A percentile compares a stretch with the other conserved stretches of the same genome.
These are phyloP conservation scores for Plagodis pulveraria DNA, from an alignment of 2,888 invertebrate species.

Conservation along the genomic window DNA sequence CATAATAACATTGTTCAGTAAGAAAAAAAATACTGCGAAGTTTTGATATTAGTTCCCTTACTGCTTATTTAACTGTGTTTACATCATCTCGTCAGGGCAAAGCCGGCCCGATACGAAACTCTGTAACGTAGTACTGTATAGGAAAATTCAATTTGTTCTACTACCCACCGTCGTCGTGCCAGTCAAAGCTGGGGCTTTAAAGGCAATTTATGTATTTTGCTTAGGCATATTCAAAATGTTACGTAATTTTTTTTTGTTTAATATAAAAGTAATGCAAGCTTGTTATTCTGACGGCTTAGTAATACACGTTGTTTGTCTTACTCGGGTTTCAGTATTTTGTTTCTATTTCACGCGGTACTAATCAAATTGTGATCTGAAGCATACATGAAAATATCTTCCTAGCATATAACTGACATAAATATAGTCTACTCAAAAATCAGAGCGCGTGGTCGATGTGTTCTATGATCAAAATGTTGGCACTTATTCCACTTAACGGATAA, in stretches of 20 bases:
- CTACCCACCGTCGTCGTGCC: constrained; percentile 45
- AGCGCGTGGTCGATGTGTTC: too few species aligned
- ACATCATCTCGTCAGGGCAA: constrained; percentile 3
- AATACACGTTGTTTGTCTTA: background rate
- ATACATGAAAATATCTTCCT: too few species aligned
- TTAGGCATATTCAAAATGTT: constrained; percentile 32
- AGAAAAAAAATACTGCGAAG: too few species aligned
- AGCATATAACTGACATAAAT: too few species aligned
- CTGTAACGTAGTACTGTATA: constrained; percentile 36
- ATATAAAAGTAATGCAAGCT: constrained; percentile 14
- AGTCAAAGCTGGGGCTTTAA: constrained; percentile 59
- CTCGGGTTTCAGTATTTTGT: too few species aligned
- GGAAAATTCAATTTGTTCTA: constrained; percentile 63
- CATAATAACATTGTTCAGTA: too few species aligned
- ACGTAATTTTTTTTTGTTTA: constrained; percentile 19
- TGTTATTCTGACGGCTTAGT: constrained; percentile 7
- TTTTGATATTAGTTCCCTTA: too few species aligned
- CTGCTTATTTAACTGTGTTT: background rate
- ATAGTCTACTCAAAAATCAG: too few species aligned
- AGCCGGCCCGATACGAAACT: constrained; percentile 21
- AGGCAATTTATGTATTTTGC: constrained; percentile 60
- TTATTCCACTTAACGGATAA: too few species aligned
- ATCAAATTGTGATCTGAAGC: too few species aligned
- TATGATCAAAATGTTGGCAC: too few species aligned
- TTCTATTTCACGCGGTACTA: too few species aligned